phyloP scores from a whole-genome alignment of 2,888 invertebrate genomes.

The Mystacides longicornis region DNA sequence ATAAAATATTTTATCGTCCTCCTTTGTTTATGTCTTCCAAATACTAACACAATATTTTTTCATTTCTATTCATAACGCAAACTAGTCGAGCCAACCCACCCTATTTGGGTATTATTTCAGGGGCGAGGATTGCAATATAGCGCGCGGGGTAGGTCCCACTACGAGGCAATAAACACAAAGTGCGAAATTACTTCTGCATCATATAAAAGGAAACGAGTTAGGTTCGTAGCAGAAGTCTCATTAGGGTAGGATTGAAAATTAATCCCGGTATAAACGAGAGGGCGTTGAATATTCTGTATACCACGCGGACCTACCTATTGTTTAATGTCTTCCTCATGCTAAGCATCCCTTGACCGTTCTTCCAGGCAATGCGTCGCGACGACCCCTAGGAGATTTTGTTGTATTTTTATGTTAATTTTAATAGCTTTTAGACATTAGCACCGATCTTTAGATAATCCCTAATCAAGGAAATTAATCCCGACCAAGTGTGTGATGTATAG shows the following conservation, averaged over 20 bases:
- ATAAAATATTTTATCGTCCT: no score
- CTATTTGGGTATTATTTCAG: background rate
- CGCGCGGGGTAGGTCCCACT: background rate
- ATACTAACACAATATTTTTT: background rate
- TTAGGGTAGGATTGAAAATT: conserved; percentile 26
- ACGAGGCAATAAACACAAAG: conserved; percentile 11
- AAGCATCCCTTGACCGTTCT: conserved; percentile 20
- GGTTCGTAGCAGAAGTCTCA: conserved; percentile 21
- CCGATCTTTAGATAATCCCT: background rate
- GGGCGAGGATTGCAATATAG: conserved; percentile 1
- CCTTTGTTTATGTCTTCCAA: background rate
- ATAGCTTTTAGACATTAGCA: background rate
- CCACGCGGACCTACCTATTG: conserved; percentile 24
- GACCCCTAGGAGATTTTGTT: background rate
- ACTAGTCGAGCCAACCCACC: background rate
- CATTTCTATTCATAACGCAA: conserved; percentile 5
- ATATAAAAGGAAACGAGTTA: conserved; percentile 26
- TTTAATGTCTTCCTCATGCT: conserved; percentile 26
- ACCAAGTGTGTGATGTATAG: no score
- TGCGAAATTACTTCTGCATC: conserved; percentile 26
- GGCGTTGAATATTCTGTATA: conserved; percentile 11
- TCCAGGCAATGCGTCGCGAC: background rate
- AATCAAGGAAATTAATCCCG: no score
- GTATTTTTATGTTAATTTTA: conserved; percentile 2
- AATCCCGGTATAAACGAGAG: conserved; percentile 19